Evolutionary conservation across 2,113 vertebrate species (phyloP), one percentile per base, ranked within the genome.

Genomic region (Macaca nemestrina): DNA sequence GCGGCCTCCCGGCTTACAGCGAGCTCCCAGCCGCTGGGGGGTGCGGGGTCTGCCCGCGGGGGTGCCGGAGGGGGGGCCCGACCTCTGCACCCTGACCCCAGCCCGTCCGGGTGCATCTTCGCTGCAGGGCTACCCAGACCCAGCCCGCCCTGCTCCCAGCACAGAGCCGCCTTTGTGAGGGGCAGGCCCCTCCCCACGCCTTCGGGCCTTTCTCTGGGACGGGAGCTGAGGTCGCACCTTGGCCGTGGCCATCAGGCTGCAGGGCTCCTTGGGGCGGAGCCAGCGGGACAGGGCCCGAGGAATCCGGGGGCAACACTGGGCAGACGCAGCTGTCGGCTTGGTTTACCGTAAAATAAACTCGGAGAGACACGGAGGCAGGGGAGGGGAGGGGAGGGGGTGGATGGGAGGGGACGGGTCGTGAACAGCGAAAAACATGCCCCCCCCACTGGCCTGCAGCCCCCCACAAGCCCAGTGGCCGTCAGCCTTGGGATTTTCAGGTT

Each of bases 401-500:
- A 11, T 2, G 40, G 32, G 6, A 8, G 30, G 25, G 48, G 20
- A 10, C 2, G 9, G n/a, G 12, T 9, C 2, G 0, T 2, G 8
- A 8, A 10, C n/a, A 12, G n/a, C 0, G 12, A 64, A 30, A 27
- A 27, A 27, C 12, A 27, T 0, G 5, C 27, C 11, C 25, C 11
- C 61, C 1, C 2, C 25, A 0, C 25, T 0, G 11, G 59, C 59
- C 59, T 61, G 25, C 2, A 5, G 9, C 8, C 25, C 59, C 59
- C 25, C 18, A 18, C 68, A 70, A 64, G 27, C 27, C 12, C 12
- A 6, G 61, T 11, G 27, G 27, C 27, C 11, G 4, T 64, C 61
- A 14, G 61, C 61, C 27, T 30, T 64, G 27, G 27, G 61, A 14
- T 64, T 30, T 64, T 2, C 12, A 5, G 12, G 61, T 32, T 64